Evolutionary conservation across 2,888 invertebrate species (phyloP).

Genomic region (Bombylius discolor): DNA sequence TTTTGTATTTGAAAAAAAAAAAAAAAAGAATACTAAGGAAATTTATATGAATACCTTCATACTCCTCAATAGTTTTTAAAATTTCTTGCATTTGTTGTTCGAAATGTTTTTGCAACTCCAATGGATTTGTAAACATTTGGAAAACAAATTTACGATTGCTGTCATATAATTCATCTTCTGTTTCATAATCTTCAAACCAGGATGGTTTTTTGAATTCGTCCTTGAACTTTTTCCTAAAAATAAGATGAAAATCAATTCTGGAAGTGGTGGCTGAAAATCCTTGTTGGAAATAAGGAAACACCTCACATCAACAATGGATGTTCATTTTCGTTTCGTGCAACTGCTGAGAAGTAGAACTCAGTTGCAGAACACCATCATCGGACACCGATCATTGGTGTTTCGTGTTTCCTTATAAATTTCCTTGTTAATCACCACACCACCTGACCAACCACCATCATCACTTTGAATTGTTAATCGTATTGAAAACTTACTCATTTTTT

Average conservation of each 20-base stretch:
- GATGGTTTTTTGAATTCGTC: conserved; percentile 36
- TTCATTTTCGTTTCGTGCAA: too few relatives aligned
- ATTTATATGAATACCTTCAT: conserved; percentile 22
- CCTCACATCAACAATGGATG: too few relatives aligned
- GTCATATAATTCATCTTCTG: conserved; percentile 35
- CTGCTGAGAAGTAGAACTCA: too few relatives aligned
- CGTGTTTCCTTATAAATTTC: too few relatives aligned
- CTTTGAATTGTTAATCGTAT: too few relatives aligned
- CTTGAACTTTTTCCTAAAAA: conserved; percentile 14
- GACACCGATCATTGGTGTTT: too few relatives aligned
- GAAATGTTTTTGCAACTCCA: conserved; percentile 47
- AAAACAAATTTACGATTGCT: conserved; percentile 37
- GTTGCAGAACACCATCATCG: too few relatives aligned
- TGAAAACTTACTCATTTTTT: conserved; percentile 22
- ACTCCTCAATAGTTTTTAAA: conserved; percentile 38
- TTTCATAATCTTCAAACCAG: conserved; percentile 36
- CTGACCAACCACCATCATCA: too few relatives aligned
- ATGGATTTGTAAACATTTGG: conserved; percentile 44
- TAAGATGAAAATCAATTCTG: too few relatives aligned
- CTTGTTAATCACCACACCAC: too few relatives aligned
- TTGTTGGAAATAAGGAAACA: too few relatives aligned
- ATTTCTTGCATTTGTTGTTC: conserved; percentile 47
- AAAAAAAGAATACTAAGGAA: background rate
- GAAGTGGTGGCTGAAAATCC: too few relatives aligned
- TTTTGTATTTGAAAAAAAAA: background rate